Conservation (phyloP, 1,140 invertebrate genomes). For the Carposina sasakii region DNA sequence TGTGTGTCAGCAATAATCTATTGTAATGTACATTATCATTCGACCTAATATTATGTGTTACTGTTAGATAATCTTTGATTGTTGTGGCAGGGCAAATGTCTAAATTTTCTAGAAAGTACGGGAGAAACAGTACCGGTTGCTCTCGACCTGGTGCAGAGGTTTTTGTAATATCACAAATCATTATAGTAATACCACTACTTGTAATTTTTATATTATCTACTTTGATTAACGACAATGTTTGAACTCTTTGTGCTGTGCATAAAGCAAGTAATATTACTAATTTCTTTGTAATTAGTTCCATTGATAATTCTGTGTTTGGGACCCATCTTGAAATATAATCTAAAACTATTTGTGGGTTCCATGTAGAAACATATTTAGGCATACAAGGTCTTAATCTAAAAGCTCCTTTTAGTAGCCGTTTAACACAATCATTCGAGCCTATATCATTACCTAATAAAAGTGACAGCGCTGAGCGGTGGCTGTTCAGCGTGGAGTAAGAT, state of each 20-base stretch:
- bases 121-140: neutral
- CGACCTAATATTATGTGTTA: neutral
- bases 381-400: slow-evolving; percentile 1
- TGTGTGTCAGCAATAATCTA: slow-evolving; percentile 13
- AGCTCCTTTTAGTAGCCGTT: slow-evolving; percentile 4
- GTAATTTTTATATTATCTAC: too few species aligned
- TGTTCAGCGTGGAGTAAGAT: slow-evolving; percentile 30
- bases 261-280: slow-evolving; percentile 25
- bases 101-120: neutral
- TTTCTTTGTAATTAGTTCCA: slow-evolving; percentile 23
- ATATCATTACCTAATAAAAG: slow-evolving; percentile 18
- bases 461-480: slow-evolving; percentile 26
- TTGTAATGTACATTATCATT: slow-evolving; percentile 12
- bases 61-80: slow-evolving; percentile 3
- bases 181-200: too few species aligned
- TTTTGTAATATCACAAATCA: slow-evolving; percentile 6
- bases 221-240: slow-evolving; percentile 29
- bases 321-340: slow-evolving; percentile 19
- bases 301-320: slow-evolving; percentile 11
- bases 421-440: neutral
- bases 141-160: neutral
- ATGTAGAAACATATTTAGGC: slow-evolving; percentile 8
- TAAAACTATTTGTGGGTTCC: slow-evolving; percentile 7
- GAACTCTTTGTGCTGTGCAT: slow-evolving; percentile 26
- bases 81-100: slow-evolving; percentile 5